Base-by-base conservation (phyloP, 1,140 invertebrate genomes). In the Parasteatoda tepidariorum region DNA sequence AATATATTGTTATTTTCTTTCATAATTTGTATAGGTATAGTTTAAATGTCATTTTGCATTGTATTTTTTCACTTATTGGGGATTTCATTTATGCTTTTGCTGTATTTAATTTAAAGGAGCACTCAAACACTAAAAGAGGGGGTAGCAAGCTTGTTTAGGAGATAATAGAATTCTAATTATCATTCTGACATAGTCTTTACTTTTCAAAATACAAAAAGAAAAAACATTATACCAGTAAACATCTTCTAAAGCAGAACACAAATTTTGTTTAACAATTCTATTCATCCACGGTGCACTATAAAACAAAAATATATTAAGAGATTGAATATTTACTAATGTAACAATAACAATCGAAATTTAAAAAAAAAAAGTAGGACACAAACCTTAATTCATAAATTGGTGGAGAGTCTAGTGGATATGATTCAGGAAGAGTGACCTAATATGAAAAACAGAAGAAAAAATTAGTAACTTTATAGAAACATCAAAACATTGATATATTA, bases 271-370 rank as follows among this genome's bases (percentile, higher is more conserved):
- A 34, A 90, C 90, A 24, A 89, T 86, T 84, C 90, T 89, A 55
- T 89, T 89, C 86, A 95, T 90, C 90, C 92, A 92, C 3, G 94
- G 93, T n/a, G 94, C 93, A 74, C 92, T 93, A 68, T 95, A 86
- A 88, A 94, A 92, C 88, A 92, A 34, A 34, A 33, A 28, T 4
- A 24, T 48, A n/a, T n/a, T n/a, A n/a, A n/a, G 4, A 48, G 1
- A 48, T 48, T 48, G 38, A 13, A 48, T 13, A 48, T n/a, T n/a
- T n/a, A n/a, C 9, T 48, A 4, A 48, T 48, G 18, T 48, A 48
- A 48, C 1, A 48, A 48, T 48, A 48, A 48, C 9, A 48, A 48
- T 13, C 9, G 18, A 13, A 48, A 48, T 13, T n/a, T 31, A 64
- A 0, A 5, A 5, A n/a, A 59, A 74, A 59, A 59, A 75, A 28